These are phyloP conservation scores for Hyperoodon ampullatus DNA, from an alignment of 2,113 vertebrate species.

Conservation along the genomic window DNA sequence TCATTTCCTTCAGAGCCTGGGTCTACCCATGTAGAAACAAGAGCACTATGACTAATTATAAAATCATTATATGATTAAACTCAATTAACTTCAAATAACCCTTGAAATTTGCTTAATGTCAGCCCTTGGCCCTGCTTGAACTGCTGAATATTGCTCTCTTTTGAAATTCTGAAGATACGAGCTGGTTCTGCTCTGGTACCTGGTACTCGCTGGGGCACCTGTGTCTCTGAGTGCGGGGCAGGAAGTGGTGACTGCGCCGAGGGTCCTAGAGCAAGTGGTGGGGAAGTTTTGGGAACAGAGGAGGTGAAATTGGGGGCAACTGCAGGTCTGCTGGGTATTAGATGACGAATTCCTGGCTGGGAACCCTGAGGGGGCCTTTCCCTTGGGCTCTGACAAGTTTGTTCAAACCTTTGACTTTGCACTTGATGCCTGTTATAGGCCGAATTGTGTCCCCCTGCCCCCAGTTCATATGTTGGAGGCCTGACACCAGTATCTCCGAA, in stretches of 20 bases:
- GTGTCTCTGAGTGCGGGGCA: not conserved
- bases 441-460: not conserved
- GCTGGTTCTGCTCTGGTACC: conserved; percentile 1
- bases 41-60: conserved; percentile 83
- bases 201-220: not conserved
- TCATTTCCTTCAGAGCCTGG: conserved; percentile 48
- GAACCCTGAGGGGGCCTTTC: not conserved
- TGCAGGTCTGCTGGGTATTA: not conserved
- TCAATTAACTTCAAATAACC: conserved; percentile 88
- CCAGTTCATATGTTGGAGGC: too few species aligned
- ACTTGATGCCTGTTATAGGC: not conserved
- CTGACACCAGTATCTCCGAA: not conserved
- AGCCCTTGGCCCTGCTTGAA: conserved; percentile 82
- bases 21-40: conserved; percentile 77
- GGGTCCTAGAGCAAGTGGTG: not conserved
- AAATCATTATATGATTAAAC: conserved; percentile 85
- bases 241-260: accelerated
- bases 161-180: conserved; percentile 69
- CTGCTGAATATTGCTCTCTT: conserved; percentile 80
- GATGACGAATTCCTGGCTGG: not conserved
- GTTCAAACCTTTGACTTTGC: not conserved
- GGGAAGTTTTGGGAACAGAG: not conserved
- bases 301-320: not conserved
- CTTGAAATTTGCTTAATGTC: conserved; percentile 87
- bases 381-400: not conserved